A percentile compares a stretch with the other conserved stretches of the same genome.
phyloP scores from a whole-genome alignment of 2,113 vertebrate species.

The Heptranchias perlo region DNA sequence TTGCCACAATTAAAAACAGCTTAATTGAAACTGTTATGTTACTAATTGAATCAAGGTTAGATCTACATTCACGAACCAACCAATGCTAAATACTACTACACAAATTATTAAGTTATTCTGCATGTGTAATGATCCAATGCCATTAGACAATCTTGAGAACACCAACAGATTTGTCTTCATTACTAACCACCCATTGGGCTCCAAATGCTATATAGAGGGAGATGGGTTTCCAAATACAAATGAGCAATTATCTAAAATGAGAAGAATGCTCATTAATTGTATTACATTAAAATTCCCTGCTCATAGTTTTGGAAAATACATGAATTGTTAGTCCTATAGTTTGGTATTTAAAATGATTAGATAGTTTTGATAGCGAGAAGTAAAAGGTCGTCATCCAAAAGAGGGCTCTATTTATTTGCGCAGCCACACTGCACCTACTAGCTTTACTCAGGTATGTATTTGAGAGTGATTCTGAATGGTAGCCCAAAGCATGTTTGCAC shows the following conservation, averaged over 20 bases:
- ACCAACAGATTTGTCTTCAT: not conserved
- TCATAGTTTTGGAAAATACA: not conserved
- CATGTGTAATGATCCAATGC: not conserved
- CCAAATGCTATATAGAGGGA: not conserved
- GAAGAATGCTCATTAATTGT: not conserved
- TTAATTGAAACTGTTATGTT: not conserved
- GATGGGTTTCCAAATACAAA: not conserved
- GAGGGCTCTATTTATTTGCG: not conserved
- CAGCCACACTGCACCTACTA: not conserved
- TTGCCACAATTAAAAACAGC: slow-evolving; percentile 20
- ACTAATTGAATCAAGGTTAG: not conserved
- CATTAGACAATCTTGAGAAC: not conserved
- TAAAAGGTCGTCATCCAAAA: not conserved
- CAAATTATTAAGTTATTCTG: not conserved
- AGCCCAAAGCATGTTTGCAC: not conserved
- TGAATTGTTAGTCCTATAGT: not conserved
- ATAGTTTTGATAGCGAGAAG: not conserved
- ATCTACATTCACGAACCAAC: not conserved
- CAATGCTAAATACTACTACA: not conserved
- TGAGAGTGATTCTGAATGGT: not conserved
- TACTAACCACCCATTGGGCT: no score
- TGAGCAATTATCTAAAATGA: not conserved
- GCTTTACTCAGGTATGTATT: not conserved
- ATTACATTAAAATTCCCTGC: not conserved
- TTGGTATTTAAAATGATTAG: not conserved